These are phyloP conservation scores for Chunga burmeisteri DNA, from an alignment of 2,113 vertebrate species.

Conservation along the genomic window DNA sequence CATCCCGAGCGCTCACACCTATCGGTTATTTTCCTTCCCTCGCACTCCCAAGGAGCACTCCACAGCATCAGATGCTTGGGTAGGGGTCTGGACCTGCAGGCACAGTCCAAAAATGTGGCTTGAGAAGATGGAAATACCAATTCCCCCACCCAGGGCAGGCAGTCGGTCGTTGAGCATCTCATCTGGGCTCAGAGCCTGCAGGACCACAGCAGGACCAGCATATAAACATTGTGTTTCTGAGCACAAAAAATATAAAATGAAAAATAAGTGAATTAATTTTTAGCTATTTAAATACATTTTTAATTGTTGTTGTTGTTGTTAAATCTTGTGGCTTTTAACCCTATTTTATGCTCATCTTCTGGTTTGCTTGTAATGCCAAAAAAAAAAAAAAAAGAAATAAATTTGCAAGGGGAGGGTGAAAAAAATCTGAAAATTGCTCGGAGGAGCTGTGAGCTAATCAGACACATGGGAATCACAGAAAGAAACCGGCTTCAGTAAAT, in stretches of 20 bases:
- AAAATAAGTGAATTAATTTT: neutral
- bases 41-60: fast-evolving
- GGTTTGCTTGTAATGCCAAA: neutral
- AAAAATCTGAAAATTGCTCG: neutral
- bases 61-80: neutral
- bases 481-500: slow-evolving; percentile 19
- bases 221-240: neutral
- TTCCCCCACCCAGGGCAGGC: neutral
- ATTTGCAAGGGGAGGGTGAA: neutral
- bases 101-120: neutral
- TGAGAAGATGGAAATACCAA: neutral
- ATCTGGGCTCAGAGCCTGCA: neutral
- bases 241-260: neutral
- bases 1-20: neutral
- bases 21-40: neutral
- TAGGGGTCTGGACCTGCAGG: neutral
- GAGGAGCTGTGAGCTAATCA: slow-evolving; percentile 23
- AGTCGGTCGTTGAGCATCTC: fast-evolving
- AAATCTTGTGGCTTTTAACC: neutral
- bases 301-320: neutral
- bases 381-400: neutral
- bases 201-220: neutral
- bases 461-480: slow-evolving; percentile 24
- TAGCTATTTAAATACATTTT: neutral
- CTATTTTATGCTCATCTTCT: neutral